Base-by-base conservation (phyloP, 2,113 vertebrate genomes). In the Setophaga coronata region DNA sequence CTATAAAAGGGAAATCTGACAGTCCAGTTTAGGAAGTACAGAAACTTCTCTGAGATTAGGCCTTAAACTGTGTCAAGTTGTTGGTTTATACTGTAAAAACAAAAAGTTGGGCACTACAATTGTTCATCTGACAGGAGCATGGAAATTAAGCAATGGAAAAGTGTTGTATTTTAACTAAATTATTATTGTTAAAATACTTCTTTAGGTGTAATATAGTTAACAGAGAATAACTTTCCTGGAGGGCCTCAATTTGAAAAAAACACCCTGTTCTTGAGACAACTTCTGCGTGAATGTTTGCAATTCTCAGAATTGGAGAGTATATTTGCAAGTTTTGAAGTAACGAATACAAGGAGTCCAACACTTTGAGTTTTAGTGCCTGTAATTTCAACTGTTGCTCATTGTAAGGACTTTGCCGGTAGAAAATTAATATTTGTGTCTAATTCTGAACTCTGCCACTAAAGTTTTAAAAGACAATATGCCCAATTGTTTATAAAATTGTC, bases 281-380 rank as follows among this genome's bases (percentile, higher is more conserved):
- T 70, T 66, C 50, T 86, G 5, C 12, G 13, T 9, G 12, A 57
- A 29, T n/a, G 29, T 67, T 88, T 79, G 12, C 11, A 69, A 6
- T n/a, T 45, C 4, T 80, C 45, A 31, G 24, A 47, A 17, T 0
- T 26, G 8, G 4, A 47, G 8, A 42, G 2, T 7, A 4, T 24
- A 26, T 15, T 11, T 60, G 28, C 47, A 70, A 43, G 19, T 57
- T 80, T 57, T 36, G 57, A 86, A 89, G 18, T 28, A 51, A 43
- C 1, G 36, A 36, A 36, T 36, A 36, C 36, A 36, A 36, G 36
- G 36, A 36, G 36, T 36, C 36, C 36, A 36, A 36, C 36, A 58
- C 42, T 56, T 38, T n/a, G 8, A 25, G 16, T 72, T 81, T 80
- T 81, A 50, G 15, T 7, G 48, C 23, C 38, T 43, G 8, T 40